phyloP scores from a whole-genome alignment of 2,113 vertebrate species.

The Eupsittula cactorum region DNA sequence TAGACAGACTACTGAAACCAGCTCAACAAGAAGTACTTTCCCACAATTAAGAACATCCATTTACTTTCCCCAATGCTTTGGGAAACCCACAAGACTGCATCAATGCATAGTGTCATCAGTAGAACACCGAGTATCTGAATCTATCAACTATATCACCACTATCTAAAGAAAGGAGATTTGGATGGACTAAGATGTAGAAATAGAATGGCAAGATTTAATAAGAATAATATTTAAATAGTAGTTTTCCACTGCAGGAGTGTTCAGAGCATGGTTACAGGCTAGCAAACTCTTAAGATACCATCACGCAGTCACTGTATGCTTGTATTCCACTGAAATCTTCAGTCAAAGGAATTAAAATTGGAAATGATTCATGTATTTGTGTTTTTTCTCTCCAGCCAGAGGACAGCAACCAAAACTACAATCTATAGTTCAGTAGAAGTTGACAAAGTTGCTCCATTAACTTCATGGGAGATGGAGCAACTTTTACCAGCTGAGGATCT shows the following conservation, averaged over 20 bases:
- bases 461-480: neutral
- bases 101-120: neutral
- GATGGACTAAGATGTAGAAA: neutral
- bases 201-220: neutral
- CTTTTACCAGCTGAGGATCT: neutral
- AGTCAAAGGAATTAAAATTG: neutral
- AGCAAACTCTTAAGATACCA: neutral
- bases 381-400: neutral
- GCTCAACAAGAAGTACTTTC: neutral
- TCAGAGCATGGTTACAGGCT: neutral
- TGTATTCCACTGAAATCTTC: neutral
- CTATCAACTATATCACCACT: neutral
- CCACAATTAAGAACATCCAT: neutral
- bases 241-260: neutral
- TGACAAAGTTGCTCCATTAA: neutral
- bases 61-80: rapidly evolving
- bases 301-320: neutral
- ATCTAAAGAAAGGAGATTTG: neutral
- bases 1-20: neutral
- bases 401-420: neutral
- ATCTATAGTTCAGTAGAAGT: neutral
- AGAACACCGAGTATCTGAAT: neutral
- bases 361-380: neutral
- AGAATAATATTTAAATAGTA: neutral
- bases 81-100: neutral